Evolutionary conservation across 2,113 vertebrate genomes (phyloP), one percentile per base, ranked within the genome.

Genomic region (Aphelocoma coerulescens): DNA sequence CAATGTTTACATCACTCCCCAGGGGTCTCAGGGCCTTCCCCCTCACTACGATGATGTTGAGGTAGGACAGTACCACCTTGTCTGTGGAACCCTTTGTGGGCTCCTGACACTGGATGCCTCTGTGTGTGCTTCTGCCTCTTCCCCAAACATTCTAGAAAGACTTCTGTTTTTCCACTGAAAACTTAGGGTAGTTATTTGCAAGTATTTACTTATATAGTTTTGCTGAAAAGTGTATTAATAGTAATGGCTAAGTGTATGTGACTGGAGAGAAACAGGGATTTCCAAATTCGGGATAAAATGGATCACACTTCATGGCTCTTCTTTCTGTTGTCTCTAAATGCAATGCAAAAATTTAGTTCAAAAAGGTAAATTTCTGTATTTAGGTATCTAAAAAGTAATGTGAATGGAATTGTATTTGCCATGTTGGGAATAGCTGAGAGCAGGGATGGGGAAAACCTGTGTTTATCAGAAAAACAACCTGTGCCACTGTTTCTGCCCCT

Each of bases 41-140:
- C 98, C 98, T 24, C 99, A 99, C 97, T 99, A 99, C 1, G 99
- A 99, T 37, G 99, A 99, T 27, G 98, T 99, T 0, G 99, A 99
- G 99, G 99, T 99, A 98, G 97, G 97, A 55, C 37, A n/a, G 2
- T 22, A 52, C 23, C 24, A 9, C 52, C 23, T n/a, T n/a, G 19
- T 10, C 20, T 37, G 66, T 79, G 72, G 28, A 30, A 23, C 18
- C 41, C 1, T 33, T 16, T 3, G 1, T n/a, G 51, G 22, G 27
- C 17, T 54, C 87, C 24, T 55, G 59, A 30, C n/a, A n/a, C 6
- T 62, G 61, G 24, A 7, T 67, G 26, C 10, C 30, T 82, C n/a
- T 16, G 2, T 17, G 5, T 73, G 46, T 8, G 17, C 20, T 49
- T 39, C 2, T 5, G 9, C 12, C 18, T 5, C 8, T 22, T 3